These are phyloP conservation scores for Trogon melanurus DNA, from an alignment of 2,113 vertebrate species.

Conservation along the genomic window DNA sequence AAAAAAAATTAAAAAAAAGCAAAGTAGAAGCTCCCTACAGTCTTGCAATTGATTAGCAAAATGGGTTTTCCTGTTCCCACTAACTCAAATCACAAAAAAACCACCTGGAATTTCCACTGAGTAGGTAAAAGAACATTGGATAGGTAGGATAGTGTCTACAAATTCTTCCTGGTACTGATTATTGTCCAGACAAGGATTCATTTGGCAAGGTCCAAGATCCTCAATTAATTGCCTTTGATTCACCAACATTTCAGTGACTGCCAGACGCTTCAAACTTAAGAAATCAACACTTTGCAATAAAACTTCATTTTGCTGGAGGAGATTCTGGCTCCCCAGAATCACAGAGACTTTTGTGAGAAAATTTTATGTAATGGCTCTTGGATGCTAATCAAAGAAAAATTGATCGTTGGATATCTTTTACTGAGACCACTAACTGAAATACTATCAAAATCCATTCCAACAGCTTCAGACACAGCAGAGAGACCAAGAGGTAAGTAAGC, in stretches of 20 bases:
- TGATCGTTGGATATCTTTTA: accelerated
- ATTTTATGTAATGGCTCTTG: neutral
- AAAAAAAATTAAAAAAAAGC: neutral
- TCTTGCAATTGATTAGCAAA: neutral
- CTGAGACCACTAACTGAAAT: neutral
- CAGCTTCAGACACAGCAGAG: neutral
- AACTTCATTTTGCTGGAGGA: neutral
- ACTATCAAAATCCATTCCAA: neutral
- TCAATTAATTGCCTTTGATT: neutral
- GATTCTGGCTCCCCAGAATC: neutral
- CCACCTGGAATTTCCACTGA: neutral
- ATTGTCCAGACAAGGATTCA: neutral
- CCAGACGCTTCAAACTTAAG: neutral
- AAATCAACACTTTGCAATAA: neutral
- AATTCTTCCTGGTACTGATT: neutral
- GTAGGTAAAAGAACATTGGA: neutral
- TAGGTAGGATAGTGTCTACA: neutral
- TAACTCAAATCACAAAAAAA: neutral
- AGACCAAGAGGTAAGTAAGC: neutral
- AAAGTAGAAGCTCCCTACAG: neutral
- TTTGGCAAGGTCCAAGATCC: neutral
- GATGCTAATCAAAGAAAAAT: neutral
- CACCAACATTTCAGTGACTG: neutral
- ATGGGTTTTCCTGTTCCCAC: neutral
- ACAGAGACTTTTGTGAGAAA: neutral